Evolutionary conservation across 2,888 invertebrate genomes (phyloP).

Genomic region (Koerneria pararmatus): DNA sequence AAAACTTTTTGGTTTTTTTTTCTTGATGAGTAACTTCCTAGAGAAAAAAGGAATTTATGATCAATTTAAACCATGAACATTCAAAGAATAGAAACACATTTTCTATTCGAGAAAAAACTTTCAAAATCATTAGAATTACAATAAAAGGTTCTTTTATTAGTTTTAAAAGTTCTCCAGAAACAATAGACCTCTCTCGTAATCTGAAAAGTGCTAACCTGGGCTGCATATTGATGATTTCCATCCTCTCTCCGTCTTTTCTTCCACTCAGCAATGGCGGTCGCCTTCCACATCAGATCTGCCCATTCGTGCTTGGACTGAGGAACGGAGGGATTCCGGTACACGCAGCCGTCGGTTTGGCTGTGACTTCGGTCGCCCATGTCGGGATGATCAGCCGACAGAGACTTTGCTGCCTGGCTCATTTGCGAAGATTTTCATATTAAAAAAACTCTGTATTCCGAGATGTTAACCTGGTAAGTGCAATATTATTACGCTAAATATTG

Average conservation of each 20-base stretch:
- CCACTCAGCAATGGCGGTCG: constrained; percentile 25
- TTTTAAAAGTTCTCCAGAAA: constrained; percentile 31
- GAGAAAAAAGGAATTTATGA: too few relatives aligned
- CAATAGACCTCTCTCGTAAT: constrained; percentile 26
- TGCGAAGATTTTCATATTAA: too few relatives aligned
- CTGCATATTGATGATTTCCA: background rate
- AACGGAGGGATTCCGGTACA: constrained; percentile 55
- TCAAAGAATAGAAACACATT: too few relatives aligned
- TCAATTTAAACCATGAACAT: too few relatives aligned
- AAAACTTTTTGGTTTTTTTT: too few relatives aligned
- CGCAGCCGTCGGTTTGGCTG: constrained; percentile 21
- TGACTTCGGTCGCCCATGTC: constrained; percentile 21
- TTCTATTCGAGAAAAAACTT: too few relatives aligned
- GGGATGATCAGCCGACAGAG: constrained; percentile 23
- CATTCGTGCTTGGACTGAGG: constrained; percentile 33
- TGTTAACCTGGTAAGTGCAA: too few relatives aligned
- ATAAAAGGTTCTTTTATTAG: background rate
- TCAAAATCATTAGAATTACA: too few relatives aligned
- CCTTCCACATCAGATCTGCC: constrained; percentile 21
- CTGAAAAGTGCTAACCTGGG: constrained; percentile 5
- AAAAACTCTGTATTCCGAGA: too few relatives aligned
- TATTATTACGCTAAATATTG: too few relatives aligned
- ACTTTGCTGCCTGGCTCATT: constrained; percentile 12
- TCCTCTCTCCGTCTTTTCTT: constrained; percentile 15
- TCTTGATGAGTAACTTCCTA: too few relatives aligned